Base-by-base conservation (phyloP, 2,113 vertebrate genomes). In the Ochotona curzoniae region DNA sequence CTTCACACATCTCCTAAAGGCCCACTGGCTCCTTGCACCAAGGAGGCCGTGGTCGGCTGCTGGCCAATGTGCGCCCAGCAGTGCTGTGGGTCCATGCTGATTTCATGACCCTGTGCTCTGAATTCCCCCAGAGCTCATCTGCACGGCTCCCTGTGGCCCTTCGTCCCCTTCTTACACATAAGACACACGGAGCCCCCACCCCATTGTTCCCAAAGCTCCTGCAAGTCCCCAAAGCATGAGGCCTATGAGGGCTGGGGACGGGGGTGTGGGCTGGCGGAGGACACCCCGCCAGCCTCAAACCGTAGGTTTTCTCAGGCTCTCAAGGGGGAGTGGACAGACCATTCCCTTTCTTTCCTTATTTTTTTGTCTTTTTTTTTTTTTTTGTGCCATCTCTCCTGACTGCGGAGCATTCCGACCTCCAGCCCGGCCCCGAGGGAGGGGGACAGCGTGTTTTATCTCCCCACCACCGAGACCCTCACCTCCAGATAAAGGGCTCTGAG, bases 401-500 rank as follows among this genome's bases (percentile, higher is more conserved):
- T 60, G 7, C 74, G 71, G 76, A 94, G 81, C 75, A 7, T 67
- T 69, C 32, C 0, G 0, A 86, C 83, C 93, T 51, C 64, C 0
- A 6, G 49, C 13, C 81, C 7, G 1, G 78, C 90, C 89, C 69
- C n/a, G 0, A 20, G 92, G 94, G 94, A 89, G 70, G 89, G 63
- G 81, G 71, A 49, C 57, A 7, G 26, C n/a, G 8, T 91, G 63
- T 83, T 96, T 97, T 96, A 95, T 97, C 96, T 97, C 80, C 84
- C 91, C 83, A 54, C 94, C 87, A 86, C 95, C n/a, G 15, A 95
- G 97, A 97, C 96, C 96, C 93, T 97, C 93, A 97, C 95, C 94
- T 97, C 94, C 70, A 96, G 96, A 97, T 97, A 97, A 98, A 97
- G 95, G 89, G 91, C 97, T 97, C 89, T 14, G 76, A 93, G 83